Evolutionary conservation across 2,113 vertebrate species (phyloP).

Genomic region (Oreochromis aureus): DNA sequence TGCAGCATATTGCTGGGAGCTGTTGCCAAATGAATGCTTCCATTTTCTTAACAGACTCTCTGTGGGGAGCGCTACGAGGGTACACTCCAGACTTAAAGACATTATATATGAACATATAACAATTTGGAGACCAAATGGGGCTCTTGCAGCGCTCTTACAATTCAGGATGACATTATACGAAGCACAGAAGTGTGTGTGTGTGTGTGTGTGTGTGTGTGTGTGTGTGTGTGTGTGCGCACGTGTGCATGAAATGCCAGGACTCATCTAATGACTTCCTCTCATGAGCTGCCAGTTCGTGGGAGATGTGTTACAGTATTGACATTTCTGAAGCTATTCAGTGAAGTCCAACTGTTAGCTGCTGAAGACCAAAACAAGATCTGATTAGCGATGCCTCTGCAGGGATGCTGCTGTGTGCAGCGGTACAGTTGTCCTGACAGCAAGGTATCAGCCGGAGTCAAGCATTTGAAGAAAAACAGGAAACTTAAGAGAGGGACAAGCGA

Average conservation of each 20-base stretch:
- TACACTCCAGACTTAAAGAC: background rate
- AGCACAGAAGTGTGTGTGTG: background rate
- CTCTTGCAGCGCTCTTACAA: background rate
- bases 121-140: background rate
- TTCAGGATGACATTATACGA: background rate
- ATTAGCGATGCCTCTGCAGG: conserved; percentile 43
- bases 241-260: background rate
- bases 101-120: background rate
- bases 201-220: background rate
- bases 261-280: conserved; percentile 14
- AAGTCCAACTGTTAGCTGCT: conserved; percentile 21
- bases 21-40: background rate
- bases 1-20: background rate
- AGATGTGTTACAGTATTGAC: conserved; percentile 29
- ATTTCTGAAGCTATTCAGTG: conserved; percentile 27
- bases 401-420: conserved; percentile 23
- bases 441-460: conserved; percentile 11
- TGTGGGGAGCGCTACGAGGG: background rate
- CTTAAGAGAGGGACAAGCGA: conserved; percentile 10
- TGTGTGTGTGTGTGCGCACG: background rate
- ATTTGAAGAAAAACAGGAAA: conserved; percentile 17
- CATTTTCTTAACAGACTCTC: background rate
- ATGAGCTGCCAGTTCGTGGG: conserved; percentile 18
- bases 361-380: conserved; percentile 40
- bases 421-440: conserved; percentile 22